These are phyloP conservation scores for Lydus trimaculatus DNA, from an alignment of 2,888 invertebrate genomes.

Conservation along the genomic window DNA sequence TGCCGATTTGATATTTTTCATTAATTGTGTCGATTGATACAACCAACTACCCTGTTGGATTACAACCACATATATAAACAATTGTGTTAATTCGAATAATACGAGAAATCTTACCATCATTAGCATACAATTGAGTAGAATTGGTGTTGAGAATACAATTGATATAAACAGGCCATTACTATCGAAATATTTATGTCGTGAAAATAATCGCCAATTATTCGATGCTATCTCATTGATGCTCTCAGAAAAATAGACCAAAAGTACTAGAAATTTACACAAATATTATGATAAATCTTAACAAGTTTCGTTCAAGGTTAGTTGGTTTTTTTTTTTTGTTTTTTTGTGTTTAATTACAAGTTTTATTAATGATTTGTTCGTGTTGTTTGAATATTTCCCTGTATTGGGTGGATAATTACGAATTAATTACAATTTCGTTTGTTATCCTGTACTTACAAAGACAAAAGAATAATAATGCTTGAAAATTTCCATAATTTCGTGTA, in stretches of 20 bases:
- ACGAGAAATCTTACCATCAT: conserved; percentile 82
- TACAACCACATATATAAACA: conserved; percentile 25
- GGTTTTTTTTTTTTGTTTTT: neutral
- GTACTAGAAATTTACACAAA: conserved; percentile 67
- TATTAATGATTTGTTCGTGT: neutral
- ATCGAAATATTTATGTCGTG: conserved; percentile 93
- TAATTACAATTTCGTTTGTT: neutral
- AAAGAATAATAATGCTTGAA: conserved; percentile 84
- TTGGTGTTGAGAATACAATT: conserved; percentile 91
- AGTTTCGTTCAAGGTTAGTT: neutral
- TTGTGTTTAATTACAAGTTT: neutral
- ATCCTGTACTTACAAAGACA: conserved; percentile 71
- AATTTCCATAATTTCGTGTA: conserved; percentile 85
- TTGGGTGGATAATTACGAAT: neutral
- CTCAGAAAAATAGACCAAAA: conserved; percentile 89
- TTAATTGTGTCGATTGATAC: conserved; percentile 86
- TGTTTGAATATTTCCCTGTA: neutral
- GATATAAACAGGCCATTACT: conserved; percentile 94
- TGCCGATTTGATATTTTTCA: conserved; percentile 84
- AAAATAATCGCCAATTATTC: conserved; percentile 85
- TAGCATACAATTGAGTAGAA: conserved; percentile 90
- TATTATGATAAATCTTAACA: neutral
- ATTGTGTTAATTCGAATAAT: neutral
- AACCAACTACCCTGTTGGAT: conserved; percentile 83
- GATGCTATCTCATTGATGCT: conserved; percentile 90